Percentiles rank a stretch among this genome's conserved stretches.
phyloP scores from a whole-genome alignment of 1,140 invertebrate species.

The Rhyzopertha dominica region DNA sequence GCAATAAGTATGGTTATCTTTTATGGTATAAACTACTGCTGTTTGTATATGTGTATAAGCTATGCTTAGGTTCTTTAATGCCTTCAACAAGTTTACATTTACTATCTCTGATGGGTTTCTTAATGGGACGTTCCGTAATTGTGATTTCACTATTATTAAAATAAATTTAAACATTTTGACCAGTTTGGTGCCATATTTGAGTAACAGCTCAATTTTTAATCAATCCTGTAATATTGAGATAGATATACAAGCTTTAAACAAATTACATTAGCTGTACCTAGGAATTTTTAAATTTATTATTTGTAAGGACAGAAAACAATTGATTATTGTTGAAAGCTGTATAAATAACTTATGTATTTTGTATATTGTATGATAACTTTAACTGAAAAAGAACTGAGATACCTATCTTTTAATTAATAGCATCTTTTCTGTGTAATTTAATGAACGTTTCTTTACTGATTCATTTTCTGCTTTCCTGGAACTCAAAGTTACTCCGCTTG shows the following conservation, averaged over 20 bases:
- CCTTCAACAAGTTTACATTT: no score
- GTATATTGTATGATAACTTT: constrained; percentile 27
- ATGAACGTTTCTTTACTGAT: no score
- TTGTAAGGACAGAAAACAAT: neutral
- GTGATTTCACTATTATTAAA: constrained; percentile 30
- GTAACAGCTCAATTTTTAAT: constrained; percentile 47
- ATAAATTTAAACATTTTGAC: constrained; percentile 36
- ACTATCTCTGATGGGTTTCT: constrained; percentile 34
- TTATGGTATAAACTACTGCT: no score
- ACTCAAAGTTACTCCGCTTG: constrained; percentile 19
- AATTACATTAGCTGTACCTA: constrained; percentile 35
- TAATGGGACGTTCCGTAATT: constrained; percentile 45
- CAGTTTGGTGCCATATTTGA: constrained; percentile 46
- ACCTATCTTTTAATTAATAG: constrained; percentile 31
- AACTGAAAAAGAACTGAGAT: constrained; percentile 32
- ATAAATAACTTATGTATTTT: constrained; percentile 37
- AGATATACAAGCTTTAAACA: constrained; percentile 42
- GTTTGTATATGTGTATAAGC: no score
- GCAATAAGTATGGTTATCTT: no score
- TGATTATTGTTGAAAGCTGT: constrained; percentile 27
- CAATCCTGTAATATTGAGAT: constrained; percentile 33
- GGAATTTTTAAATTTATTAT: constrained; percentile 30
- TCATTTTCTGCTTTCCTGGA: no score
- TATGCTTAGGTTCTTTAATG: no score
- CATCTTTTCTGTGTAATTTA: constrained; percentile 32